A percentile compares a stretch with the other conserved stretches of the same genome.
Evolutionary conservation across 2,797 vertebrate species (phyloP).

Genomic region (Pachyuromys duprasi): DNA sequence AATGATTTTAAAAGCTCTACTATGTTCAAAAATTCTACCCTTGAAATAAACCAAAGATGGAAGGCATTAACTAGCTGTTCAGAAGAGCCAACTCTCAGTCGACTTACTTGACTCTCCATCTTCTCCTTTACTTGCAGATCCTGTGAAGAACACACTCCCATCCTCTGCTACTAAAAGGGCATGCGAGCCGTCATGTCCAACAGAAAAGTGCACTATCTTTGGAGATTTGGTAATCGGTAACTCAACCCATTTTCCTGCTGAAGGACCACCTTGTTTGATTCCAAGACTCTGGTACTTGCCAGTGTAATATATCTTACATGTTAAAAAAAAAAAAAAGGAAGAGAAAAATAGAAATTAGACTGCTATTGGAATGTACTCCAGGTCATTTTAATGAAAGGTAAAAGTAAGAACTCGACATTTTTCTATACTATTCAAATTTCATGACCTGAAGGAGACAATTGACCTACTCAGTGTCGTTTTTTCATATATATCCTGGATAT

Average conservation of each 20-base stretch:
- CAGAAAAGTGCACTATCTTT: constrained; percentile 98
- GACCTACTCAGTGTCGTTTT: constrained; percentile 17
- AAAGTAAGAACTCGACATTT: constrained; percentile 3
- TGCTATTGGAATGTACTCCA: constrained; percentile 18
- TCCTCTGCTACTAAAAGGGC: constrained; percentile 98
- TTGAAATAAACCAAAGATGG: constrained; percentile 21
- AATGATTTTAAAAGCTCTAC: neutral
- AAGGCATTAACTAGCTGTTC: neutral
- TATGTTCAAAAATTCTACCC: constrained; percentile 38
- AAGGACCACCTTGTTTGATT: constrained; percentile 99
- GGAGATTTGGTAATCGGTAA: constrained; percentile 98
- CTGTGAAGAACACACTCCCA: constrained; percentile 98
- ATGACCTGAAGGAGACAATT: neutral
- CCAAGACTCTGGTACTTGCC: constrained; percentile 99
- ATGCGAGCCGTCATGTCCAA: constrained; percentile 98
- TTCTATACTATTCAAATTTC: constrained; percentile 10
- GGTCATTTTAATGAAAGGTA: constrained; percentile 52
- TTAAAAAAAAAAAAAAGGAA: neutral
- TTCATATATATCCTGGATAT: neutral
- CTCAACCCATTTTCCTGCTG: constrained; percentile 98
- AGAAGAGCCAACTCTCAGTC: neutral
- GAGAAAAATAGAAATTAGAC: constrained; percentile 30
- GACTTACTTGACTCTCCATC: constrained; percentile 98
- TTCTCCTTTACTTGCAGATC: constrained; percentile 99
- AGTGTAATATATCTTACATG: constrained; percentile 96